Percentiles rank a stretch among this genome's conserved stretches.
phyloP scores from a whole-genome alignment of 2,888 invertebrate genomes.

The Pristionchus entomophagus region DNA sequence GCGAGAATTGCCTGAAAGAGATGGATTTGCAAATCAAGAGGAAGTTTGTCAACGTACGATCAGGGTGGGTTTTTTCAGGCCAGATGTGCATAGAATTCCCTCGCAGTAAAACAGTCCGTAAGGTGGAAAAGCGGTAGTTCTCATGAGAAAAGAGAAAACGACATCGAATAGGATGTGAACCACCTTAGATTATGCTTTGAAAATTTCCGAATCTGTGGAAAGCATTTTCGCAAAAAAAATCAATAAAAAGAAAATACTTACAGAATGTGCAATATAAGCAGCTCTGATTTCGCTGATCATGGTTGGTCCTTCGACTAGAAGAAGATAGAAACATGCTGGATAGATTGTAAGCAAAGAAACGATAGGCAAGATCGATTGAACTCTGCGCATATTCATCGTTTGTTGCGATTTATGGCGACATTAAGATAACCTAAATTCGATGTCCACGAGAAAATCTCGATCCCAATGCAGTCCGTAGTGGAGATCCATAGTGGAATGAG shows the following conservation, averaged over 20 bases:
- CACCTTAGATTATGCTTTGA: neutral
- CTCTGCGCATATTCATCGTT: neutral
- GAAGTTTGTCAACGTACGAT: neutral
- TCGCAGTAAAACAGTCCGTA: constrained; percentile 24
- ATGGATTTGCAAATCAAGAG: neutral
- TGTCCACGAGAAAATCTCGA: neutral
- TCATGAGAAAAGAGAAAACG: neutral
- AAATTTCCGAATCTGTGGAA: neutral
- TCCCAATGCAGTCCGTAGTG: neutral
- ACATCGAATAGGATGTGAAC: neutral
- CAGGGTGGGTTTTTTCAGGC: neutral
- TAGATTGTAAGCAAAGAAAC: neutral
- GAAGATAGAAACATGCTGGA: neutral
- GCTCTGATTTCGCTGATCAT: neutral
- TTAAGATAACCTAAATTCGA: neutral
- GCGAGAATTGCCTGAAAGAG: neutral
- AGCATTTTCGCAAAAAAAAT: neutral
- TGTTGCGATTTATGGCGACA: neutral
- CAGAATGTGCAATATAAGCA: neutral
- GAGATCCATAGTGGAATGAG: neutral
- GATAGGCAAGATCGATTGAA: neutral
- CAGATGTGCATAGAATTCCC: neutral
- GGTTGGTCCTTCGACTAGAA: neutral
- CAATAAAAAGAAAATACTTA: neutral
- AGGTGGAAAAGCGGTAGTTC: neutral